Percentiles rank a stretch among this genome's conserved stretches.
These are phyloP conservation scores for Botia kubotai DNA, from an alignment of 2,797 vertebrate species.

Conservation along the genomic window DNA sequence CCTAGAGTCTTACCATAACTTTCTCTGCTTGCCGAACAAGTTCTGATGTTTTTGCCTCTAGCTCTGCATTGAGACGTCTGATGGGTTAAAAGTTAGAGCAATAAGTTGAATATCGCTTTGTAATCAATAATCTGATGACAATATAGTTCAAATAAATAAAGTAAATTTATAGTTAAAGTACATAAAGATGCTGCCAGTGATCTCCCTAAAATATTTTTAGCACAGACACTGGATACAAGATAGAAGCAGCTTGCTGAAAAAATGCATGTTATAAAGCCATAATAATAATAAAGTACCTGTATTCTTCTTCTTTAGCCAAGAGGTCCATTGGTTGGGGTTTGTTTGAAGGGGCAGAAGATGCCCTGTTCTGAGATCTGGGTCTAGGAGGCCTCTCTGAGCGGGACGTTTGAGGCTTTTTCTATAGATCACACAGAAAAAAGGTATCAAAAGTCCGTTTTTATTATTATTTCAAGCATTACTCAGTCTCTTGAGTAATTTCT, in stretches of 20 bases:
- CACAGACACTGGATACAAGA: background rate
- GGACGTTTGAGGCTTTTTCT: conserved; percentile 60
- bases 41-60: conserved; percentile 90
- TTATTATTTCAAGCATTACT: too few relatives aligned
- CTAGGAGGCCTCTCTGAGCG: conserved; percentile 56
- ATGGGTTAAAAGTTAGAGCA: background rate
- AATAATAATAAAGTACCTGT: conserved; percentile 76
- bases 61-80: conserved; percentile 89
- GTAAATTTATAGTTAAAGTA: background rate
- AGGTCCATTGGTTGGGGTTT: conserved; percentile 66
- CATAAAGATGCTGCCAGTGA: background rate
- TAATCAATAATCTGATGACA: background rate
- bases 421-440: conserved; percentile 41
- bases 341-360: conserved; percentile 61
- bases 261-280: background rate
- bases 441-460: too few relatives aligned
- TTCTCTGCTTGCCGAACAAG: conserved; percentile 87
- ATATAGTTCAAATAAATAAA: too few relatives aligned
- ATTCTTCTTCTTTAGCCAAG: conserved; percentile 82
- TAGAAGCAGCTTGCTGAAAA: background rate
- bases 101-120: background rate
- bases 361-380: conserved; percentile 50
- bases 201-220: background rate
- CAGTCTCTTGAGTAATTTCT: too few relatives aligned
- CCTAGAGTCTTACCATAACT: conserved; percentile 82